Evolutionary conservation across 2,113 vertebrate species (phyloP).

Genomic region (Pelodiscus sinensis): DNA sequence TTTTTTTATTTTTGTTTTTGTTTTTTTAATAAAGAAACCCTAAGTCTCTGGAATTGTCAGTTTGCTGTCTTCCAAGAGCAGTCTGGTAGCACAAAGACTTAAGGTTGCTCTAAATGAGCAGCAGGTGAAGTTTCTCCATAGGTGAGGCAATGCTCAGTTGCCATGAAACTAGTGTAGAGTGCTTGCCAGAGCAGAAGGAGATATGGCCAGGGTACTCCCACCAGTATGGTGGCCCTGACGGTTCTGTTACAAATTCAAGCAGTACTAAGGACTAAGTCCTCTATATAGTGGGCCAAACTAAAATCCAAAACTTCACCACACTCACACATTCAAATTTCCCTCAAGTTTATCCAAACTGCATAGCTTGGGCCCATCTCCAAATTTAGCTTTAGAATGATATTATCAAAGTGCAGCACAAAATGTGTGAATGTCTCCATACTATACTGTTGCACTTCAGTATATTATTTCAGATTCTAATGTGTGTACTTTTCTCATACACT

Average conservation of each 20-base stretch:
- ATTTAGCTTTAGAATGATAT: neutral
- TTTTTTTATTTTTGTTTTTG: neutral
- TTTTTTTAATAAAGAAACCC: neutral
- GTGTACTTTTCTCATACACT: neutral
- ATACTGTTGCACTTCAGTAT: neutral
- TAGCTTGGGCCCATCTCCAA: neutral
- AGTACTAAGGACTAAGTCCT: neutral
- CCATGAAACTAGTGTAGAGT: neutral
- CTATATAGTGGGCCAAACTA: neutral
- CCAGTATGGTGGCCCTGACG: neutral
- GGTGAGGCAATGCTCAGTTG: neutral
- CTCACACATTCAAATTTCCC: too few species aligned
- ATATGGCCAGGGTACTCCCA: neutral
- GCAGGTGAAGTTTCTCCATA: neutral
- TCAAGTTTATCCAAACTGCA: neutral
- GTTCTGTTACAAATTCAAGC: neutral
- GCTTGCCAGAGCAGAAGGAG: neutral
- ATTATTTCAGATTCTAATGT: neutral
- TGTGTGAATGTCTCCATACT: neutral
- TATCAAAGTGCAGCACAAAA: neutral
- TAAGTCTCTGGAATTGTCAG: neutral
- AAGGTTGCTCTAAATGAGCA: neutral
- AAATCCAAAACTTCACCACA: neutral
- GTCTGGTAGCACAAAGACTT: neutral
- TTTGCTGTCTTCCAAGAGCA: neutral